Evolutionary conservation across 2,797 vertebrate species (phyloP).

Genomic region (Sebastiscus albofasciatus): DNA sequence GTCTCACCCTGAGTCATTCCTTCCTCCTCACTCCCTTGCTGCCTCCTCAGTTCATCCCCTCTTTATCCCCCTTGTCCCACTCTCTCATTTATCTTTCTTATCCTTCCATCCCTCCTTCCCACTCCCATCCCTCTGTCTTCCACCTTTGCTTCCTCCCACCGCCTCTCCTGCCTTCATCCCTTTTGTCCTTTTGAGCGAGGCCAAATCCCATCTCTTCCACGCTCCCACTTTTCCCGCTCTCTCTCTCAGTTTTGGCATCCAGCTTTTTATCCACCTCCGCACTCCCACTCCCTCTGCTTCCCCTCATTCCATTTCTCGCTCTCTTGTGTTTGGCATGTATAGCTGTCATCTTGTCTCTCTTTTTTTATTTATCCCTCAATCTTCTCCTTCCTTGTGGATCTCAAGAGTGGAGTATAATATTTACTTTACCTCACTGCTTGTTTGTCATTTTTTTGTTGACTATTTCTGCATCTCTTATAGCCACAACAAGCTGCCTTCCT

Average conservation of each 20-base stretch:
- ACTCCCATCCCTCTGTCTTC: conserved; percentile 10
- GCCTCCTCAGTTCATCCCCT: conserved; percentile 24
- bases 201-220: conserved; percentile 71
- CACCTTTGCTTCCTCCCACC: conserved; percentile 34
- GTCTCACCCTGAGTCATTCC: conserved; percentile 15
- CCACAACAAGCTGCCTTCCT: conserved; percentile 21
- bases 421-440: conserved; percentile 26
- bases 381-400: conserved; percentile 10
- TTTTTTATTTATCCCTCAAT: conserved; percentile 25
- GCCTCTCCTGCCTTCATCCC: conserved; percentile 30
- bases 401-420: conserved; percentile 8
- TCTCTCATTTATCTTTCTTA: conserved; percentile 18
- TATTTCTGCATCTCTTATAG: conserved; percentile 14
- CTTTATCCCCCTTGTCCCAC: conserved; percentile 14
- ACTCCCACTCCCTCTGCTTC: conserved; percentile 50
- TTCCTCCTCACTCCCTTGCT: neutral
- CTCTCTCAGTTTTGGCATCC: conserved; percentile 43
- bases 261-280: conserved; percentile 55
- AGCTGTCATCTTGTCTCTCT: conserved; percentile 30
- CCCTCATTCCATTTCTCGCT: conserved; percentile 24
- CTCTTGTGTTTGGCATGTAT: conserved; percentile 7
- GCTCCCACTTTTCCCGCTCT: conserved; percentile 66
- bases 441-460: conserved; percentile 13
- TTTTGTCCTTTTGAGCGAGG: conserved; percentile 54
- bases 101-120: conserved; percentile 19